phyloP scores from a whole-genome alignment of 2,888 invertebrate genomes.

The Gisinianus flammeolus region DNA sequence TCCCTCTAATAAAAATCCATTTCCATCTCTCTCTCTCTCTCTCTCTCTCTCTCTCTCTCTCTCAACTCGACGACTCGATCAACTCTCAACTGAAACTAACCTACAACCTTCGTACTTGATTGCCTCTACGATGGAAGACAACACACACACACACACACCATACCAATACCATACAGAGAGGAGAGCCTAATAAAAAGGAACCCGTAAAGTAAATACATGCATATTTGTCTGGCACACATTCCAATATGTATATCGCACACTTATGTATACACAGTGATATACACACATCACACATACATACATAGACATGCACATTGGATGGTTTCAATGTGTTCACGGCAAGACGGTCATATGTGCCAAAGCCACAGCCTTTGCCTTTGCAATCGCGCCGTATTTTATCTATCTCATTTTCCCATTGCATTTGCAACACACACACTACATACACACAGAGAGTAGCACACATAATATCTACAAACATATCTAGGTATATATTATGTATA shows the following conservation, averaged over 20 bases:
- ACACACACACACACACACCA: too few relatives aligned
- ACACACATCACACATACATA: not conserved
- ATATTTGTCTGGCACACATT: not conserved
- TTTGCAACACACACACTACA: too few relatives aligned
- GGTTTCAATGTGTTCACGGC: not conserved
- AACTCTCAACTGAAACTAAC: not conserved
- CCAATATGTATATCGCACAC: not conserved
- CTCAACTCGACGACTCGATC: not conserved
- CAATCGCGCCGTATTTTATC: conserved; percentile 9
- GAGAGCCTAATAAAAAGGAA: too few relatives aligned
- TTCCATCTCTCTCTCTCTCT: not conserved
- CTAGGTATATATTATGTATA: not conserved
- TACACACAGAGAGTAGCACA: not conserved
- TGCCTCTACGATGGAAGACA: too few relatives aligned
- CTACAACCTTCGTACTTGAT: not conserved
- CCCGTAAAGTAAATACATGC: too few relatives aligned
- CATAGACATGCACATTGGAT: not conserved
- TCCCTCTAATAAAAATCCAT: too few relatives aligned
- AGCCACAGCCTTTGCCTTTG: not conserved
- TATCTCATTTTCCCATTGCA: not conserved
- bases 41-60: too few relatives aligned
- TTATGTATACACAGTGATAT: not conserved
- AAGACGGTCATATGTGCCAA: conserved; percentile 3
- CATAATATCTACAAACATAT: not conserved
- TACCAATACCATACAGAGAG: too few relatives aligned